A percentile compares a stretch with the other conserved stretches of the same genome.
Evolutionary conservation across 2,113 vertebrate genomes (phyloP).

Genomic region (Periophthalmus modestus): DNA sequence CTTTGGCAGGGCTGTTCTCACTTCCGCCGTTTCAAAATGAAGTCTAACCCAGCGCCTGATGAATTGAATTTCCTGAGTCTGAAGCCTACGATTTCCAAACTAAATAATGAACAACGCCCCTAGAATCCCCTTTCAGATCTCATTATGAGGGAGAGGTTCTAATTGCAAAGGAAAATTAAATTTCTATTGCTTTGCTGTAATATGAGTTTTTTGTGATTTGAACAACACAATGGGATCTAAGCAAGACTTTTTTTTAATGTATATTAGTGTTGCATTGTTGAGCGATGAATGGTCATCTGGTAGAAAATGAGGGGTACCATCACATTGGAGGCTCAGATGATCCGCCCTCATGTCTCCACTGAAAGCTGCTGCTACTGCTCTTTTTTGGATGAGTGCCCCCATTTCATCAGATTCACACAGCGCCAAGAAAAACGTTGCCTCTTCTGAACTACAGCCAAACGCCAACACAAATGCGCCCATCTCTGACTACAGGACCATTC

Average conservation of each 20-base stretch:
- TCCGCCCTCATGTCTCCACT: constrained; percentile 47
- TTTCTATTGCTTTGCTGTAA: constrained; percentile 53
- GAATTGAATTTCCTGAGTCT: constrained; percentile 75
- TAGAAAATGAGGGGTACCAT: constrained; percentile 28
- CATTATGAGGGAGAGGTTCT: constrained; percentile 72
- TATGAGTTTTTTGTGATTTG: constrained; percentile 17
- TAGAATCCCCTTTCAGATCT: constrained; percentile 72
- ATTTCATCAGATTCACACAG: constrained; percentile 61
- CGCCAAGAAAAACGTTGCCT: constrained; percentile 62
- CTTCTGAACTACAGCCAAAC: constrained; percentile 63
- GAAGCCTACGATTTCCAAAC: constrained; percentile 65
- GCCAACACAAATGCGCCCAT: constrained; percentile 60
- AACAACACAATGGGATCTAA: constrained; percentile 42
- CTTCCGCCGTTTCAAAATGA: constrained; percentile 72
- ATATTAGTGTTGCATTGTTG: constrained; percentile 20
- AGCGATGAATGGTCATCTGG: constrained; percentile 17
- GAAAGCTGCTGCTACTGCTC: constrained; percentile 21
- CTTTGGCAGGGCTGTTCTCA: constrained; percentile 69
- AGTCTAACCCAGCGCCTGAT: constrained; percentile 68
- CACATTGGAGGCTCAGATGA: constrained; percentile 35
- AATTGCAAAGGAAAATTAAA: constrained; percentile 69
- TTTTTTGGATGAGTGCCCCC: constrained; percentile 57
- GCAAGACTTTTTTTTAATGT: constrained; percentile 11
- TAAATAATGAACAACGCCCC: constrained; percentile 75
- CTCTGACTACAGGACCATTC: constrained; percentile 13